phyloP scores from a whole-genome alignment of 53 echinoderm and acorn worm species.

The Glandiceps talaboti region DNA sequence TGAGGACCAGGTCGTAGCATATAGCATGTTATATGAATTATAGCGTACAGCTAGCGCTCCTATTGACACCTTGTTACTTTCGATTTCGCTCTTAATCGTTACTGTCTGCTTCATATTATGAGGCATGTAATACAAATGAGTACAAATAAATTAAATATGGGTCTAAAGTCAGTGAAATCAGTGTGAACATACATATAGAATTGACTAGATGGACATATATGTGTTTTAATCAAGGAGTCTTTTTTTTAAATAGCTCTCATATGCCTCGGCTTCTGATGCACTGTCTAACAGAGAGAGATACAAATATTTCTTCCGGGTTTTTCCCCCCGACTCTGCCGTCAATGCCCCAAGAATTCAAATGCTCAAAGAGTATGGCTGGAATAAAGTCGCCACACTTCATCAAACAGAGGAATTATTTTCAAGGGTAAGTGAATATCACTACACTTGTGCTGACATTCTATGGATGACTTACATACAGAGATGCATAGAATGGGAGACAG shows the following conservation, averaged over 20 bases:
- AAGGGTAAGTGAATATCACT: slow-evolving; percentile 14
- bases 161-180: too few relatives aligned
- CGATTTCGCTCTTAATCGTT: too few relatives aligned
- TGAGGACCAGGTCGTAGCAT: too few relatives aligned
- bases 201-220: too few relatives aligned
- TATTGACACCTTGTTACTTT: too few relatives aligned
- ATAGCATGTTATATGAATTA: too few relatives aligned
- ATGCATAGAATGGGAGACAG: not conserved
- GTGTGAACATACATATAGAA: too few relatives aligned
- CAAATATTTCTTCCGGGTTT: slow-evolving; percentile 41
- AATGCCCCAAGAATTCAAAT: slow-evolving; percentile 29
- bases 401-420: slow-evolving; percentile 36
- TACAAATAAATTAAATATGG: too few relatives aligned
- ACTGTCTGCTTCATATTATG: too few relatives aligned
- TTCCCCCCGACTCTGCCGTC: slow-evolving; percentile 33
- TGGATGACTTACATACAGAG: not conserved
- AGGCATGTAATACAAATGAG: too few relatives aligned
- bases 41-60: too few relatives aligned
- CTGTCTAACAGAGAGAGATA: slow-evolving; percentile 25
- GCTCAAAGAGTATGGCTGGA: slow-evolving; percentile 34
- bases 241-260: slow-evolving; percentile 22
- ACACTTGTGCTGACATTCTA: not conserved
- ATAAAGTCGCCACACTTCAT: slow-evolving; percentile 20
- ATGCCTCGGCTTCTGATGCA: slow-evolving; percentile 31
- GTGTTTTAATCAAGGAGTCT: too few relatives aligned